These are phyloP conservation scores for Aphelocoma californica DNA, from an alignment of 2,797 vertebrate genomes.

Conservation along the genomic window DNA sequence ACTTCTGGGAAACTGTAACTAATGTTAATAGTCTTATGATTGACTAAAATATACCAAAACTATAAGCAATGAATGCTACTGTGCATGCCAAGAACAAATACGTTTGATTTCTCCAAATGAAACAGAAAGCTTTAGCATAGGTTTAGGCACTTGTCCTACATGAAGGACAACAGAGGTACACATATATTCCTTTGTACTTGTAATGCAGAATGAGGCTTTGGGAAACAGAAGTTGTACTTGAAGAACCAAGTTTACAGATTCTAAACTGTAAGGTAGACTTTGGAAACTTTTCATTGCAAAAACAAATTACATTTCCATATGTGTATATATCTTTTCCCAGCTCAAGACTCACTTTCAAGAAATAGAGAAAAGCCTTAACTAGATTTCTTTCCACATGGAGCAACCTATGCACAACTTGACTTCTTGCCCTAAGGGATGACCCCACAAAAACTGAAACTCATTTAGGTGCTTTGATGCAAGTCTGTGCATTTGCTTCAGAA, in stretches of 20 bases:
- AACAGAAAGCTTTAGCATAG: background rate
- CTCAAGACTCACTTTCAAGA: background rate
- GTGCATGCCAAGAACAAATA: background rate
- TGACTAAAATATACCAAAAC: background rate
- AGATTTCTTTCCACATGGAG: slow-evolving; percentile 7
- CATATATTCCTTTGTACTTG: background rate
- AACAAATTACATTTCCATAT: background rate
- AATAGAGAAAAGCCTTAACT: background rate
- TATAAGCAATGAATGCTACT: background rate
- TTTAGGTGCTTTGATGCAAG: background rate
- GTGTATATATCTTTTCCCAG: background rate
- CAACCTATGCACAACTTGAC: background rate
- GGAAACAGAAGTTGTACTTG: background rate
- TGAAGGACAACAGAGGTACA: background rate
- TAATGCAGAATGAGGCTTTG: background rate
- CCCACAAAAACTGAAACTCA: slow-evolving; percentile 30
- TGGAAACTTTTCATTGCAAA: background rate
- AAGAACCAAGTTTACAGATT: background rate
- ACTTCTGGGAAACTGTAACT: background rate
- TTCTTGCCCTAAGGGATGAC: background rate
- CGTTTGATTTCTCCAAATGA: background rate
- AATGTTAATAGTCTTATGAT: background rate
- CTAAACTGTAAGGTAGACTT: background rate
- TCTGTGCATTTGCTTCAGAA: background rate
- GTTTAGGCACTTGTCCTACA: background rate